Conservation (phyloP, 2,888 invertebrate genomes). For the Lasioglossum zephyrum region DNA sequence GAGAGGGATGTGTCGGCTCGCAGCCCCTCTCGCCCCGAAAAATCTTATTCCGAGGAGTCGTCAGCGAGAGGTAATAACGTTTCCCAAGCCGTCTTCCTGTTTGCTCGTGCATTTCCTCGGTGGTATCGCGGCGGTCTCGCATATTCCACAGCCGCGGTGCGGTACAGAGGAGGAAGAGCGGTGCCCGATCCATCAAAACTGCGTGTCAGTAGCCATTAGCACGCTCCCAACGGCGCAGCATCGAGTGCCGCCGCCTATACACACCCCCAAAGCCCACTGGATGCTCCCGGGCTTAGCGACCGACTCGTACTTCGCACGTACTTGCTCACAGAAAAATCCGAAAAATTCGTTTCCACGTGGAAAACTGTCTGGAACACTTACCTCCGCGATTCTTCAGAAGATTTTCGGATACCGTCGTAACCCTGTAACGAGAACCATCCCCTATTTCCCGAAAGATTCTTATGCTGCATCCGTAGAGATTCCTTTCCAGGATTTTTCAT, state of each 20-base stretch:
- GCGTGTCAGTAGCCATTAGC: slow-evolving; percentile 88
- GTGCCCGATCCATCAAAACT: slow-evolving; percentile 87
- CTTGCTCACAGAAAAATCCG: slow-evolving; percentile 50
- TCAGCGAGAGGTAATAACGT: slow-evolving; percentile 36
- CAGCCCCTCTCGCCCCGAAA: neutral
- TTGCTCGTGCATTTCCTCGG: slow-evolving; percentile 60
- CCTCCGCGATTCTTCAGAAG: neutral
- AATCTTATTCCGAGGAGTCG: slow-evolving; percentile 3
- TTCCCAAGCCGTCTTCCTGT: slow-evolving; percentile 55
- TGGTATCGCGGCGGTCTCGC: slow-evolving; percentile 56
- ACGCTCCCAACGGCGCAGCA: slow-evolving; percentile 84
- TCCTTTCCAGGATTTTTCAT: neutral
- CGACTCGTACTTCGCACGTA: slow-evolving; percentile 64
- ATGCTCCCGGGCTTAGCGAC: slow-evolving; percentile 65
- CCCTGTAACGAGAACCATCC: no score
- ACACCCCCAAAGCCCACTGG: slow-evolving; percentile 60
- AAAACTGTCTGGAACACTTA: neutral
- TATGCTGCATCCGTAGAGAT: neutral
- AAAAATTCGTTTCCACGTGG: slow-evolving; percentile 19
- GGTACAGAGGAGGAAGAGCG: slow-evolving; percentile 76
- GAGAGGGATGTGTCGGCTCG: neutral
- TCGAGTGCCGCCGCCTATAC: slow-evolving; percentile 70
- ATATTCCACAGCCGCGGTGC: slow-evolving; percentile 71
- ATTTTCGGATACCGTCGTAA: neutral
- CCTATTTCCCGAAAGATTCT: neutral